Conservation (phyloP, 2,113 vertebrate genomes). For the Equus przewalskii region DNA sequence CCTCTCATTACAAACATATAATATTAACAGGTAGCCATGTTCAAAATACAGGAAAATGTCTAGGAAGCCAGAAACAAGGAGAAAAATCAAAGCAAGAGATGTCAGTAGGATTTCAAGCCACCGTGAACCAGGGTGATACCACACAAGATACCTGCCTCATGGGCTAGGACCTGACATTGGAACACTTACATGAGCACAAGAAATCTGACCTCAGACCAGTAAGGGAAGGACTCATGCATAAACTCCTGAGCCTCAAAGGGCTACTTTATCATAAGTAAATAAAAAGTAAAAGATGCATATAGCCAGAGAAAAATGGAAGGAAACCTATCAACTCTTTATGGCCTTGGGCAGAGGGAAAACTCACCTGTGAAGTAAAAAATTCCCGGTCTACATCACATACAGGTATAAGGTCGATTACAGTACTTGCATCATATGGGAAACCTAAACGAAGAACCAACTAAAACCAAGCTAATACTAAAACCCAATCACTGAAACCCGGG, state of each 20-base stretch:
- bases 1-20: not conserved
- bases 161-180: not conserved
- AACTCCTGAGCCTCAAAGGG: not conserved
- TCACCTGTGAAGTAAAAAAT: not conserved
- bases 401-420: not conserved
- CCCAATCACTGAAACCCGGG: not conserved
- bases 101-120: not conserved
- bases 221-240: not conserved
- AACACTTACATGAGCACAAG: not conserved
- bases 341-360: not conserved
- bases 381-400: not conserved
- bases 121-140: not conserved
- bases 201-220: not conserved
- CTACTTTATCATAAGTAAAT: slow-evolving; percentile 20
- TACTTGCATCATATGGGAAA: not conserved
- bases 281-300: not conserved
- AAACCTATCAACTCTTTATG: not conserved
- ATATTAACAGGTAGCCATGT: not conserved
- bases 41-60: not conserved
- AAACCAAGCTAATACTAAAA: not conserved
- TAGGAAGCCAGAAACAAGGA: not conserved
- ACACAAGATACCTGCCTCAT: not conserved
- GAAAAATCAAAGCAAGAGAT: not conserved
- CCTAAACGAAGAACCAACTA: not conserved
- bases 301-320: not conserved